Evolutionary conservation across 2,797 vertebrate species (phyloP).

Genomic region (Peromyscus aztecus): DNA sequence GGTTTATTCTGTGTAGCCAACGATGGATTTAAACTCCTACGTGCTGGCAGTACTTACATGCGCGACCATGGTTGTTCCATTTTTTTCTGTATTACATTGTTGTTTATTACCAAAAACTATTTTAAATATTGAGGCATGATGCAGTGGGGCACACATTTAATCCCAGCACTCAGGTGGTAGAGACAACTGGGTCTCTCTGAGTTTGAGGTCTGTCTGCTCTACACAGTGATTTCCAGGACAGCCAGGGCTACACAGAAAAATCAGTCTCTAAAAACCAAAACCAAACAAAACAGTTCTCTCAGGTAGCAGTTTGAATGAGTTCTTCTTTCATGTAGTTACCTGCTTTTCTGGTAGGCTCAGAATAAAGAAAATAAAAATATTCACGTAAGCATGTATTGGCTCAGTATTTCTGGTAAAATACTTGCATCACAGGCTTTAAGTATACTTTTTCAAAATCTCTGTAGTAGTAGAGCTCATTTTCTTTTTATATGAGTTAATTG

Average conservation of each 20-base stretch:
- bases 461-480: background rate
- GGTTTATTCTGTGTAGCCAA: background rate
- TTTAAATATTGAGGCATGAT: background rate
- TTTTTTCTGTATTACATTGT: background rate
- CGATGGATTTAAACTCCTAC: background rate
- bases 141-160: background rate
- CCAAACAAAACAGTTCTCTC: background rate
- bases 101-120: background rate
- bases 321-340: background rate
- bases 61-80: background rate
- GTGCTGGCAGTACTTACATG: background rate
- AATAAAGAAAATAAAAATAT: background rate
- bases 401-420: background rate
- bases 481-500: background rate
- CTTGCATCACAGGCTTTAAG: conserved; percentile 1
- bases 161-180: background rate
- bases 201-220: background rate
- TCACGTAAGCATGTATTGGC: background rate
- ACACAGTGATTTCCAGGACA: background rate
- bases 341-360: conserved; percentile 22
- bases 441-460: conserved; percentile 23
- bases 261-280: background rate
- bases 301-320: background rate
- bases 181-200: background rate
- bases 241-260: background rate